A percentile compares a stretch with the other conserved stretches of the same genome.
phyloP scores from a whole-genome alignment of 1,140 invertebrate species.

The Drusus annulatus region DNA sequence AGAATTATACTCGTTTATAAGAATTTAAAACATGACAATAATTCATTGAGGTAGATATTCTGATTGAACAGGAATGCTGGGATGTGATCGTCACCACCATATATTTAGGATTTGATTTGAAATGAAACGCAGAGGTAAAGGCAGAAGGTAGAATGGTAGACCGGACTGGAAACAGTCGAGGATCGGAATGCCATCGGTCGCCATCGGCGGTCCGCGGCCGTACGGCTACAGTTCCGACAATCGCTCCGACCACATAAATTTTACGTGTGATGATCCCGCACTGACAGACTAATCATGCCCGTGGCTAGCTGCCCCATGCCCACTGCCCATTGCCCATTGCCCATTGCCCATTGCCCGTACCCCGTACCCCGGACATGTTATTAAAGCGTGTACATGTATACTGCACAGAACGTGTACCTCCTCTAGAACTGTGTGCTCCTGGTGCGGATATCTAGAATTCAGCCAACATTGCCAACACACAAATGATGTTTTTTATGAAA shows the following conservation, averaged over 20 bases:
- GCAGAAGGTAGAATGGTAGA: no score
- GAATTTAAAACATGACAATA: no score
- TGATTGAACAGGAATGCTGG: not conserved
- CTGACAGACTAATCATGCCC: conserved; percentile 58
- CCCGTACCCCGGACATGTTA: no score
- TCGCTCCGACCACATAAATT: conserved; percentile 53
- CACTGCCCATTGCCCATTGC: not conserved
- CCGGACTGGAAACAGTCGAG: no score
- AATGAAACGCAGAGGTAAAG: no score
- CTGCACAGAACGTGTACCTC: no score
- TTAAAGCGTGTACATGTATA: no score
- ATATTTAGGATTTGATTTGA: conserved; percentile 1
- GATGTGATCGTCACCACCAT: not conserved
- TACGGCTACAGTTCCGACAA: conserved; percentile 30
- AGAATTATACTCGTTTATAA: no score
- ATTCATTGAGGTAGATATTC: not conserved
- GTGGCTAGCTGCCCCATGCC: conserved; percentile 33
- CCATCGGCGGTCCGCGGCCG: conserved; percentile 1
- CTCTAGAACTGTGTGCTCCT: no score
- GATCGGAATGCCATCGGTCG: conserved; percentile 9
- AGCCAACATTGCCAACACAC: no score
- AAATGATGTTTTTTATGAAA: no score
- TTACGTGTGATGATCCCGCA: conserved; percentile 51
- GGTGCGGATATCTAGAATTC: no score
- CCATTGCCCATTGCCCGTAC: not conserved